Evolutionary conservation across 2,113 vertebrate genomes (phyloP).

Genomic region (Picathartes gymnocephalus): DNA sequence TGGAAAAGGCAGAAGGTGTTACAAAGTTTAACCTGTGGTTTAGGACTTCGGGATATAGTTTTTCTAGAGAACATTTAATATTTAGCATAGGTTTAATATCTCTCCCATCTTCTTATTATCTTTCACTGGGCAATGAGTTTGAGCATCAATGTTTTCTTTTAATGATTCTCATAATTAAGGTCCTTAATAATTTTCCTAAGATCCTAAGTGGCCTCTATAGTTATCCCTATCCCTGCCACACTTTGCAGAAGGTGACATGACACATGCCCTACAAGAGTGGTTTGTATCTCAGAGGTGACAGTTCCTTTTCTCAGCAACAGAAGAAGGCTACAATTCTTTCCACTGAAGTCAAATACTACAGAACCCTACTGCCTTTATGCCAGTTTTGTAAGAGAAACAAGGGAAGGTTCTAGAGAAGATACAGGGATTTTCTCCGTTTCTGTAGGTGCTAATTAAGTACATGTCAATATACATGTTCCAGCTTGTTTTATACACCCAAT

Average conservation of each 20-base stretch:
- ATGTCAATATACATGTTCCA: not conserved
- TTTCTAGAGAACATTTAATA: not conserved
- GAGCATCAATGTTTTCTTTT: not conserved
- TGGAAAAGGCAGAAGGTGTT: not conserved
- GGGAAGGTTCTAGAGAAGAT: not conserved
- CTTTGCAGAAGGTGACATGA: not conserved
- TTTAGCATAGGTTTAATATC: not conserved
- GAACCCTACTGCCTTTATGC: not conserved
- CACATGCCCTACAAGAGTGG: fast-evolving
- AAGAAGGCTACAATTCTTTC: not conserved
- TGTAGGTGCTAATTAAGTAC: not conserved
- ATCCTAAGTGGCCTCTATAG: not conserved
- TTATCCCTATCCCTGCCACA: not conserved
- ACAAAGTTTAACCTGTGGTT: not conserved
- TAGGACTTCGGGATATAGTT: not conserved
- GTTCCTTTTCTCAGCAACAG: not conserved
- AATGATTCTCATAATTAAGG: not conserved
- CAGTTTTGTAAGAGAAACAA: not conserved
- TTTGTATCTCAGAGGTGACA: not conserved
- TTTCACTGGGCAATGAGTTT: not conserved
- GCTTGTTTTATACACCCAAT: not conserved
- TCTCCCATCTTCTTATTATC: not conserved
- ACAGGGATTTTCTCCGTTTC: not conserved
- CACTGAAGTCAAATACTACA: not conserved
- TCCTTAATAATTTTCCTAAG: not conserved